Evolutionary conservation across 2,113 vertebrate species (phyloP), one percentile per base, ranked within the genome.

Genomic region (Chionodraco myersi): DNA sequence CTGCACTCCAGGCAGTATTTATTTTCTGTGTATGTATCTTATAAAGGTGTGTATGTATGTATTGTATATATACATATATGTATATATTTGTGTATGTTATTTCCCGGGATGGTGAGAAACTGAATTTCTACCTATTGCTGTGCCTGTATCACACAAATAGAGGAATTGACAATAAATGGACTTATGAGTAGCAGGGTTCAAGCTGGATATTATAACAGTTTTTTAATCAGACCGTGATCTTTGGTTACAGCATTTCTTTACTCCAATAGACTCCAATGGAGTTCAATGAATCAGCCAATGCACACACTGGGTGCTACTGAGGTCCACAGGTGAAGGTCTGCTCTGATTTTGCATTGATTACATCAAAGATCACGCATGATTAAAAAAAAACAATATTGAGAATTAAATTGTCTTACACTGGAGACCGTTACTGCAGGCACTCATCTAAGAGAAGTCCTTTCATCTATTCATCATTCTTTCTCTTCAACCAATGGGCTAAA

Each of bases 161-260:
- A 30, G 30, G 30, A 30, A 30, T 30, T 30, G 30, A 30, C 30
- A 30, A 30, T 30, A 30, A 30, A 30, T 30, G 3, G 3, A 30
- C 30, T 30, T 26, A 26, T 26, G 26, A 26, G 26, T 26, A 26
- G 2, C 26, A 26, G 26, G 1, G 73, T 41, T 41, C 36, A 41
- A 41, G 5, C 6, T 41, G 36, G 36, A 41, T 41, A 41, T 41
- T 7, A 41, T 49, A 36, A 30, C 62, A 54, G 75, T 75, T 6
- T 21, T 76, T 90, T 80, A 87, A 91, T 88, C 84, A 92, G 74
- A 36, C 64, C 10, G 61, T 80, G 72, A 85, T 85, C 79, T 84
- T 47, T 23, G 51, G 63, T 71, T 57, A 74, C 81, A 7, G 48
- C 75, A 70, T 63, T 64, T 79, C 83, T 90, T 86, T 81, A 77